Evolutionary conservation across 2,888 invertebrate species (phyloP).

Genomic region (Hydropsyche betteni): DNA sequence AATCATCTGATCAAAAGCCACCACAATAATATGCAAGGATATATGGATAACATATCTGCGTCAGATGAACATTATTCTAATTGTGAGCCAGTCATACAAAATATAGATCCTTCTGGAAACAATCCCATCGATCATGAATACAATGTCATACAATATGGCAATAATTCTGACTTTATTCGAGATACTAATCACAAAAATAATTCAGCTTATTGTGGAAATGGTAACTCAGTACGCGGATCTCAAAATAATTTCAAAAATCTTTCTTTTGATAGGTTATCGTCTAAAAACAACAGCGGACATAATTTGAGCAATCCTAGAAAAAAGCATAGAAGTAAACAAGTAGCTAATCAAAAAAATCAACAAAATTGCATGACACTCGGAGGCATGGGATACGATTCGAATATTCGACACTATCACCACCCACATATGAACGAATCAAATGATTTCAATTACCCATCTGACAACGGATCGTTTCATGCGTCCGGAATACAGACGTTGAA

Average conservation of each 20-base stretch:
- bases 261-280: slow-evolving; percentile 65
- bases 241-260: slow-evolving; percentile 65
- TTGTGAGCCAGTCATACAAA: slow-evolving; percentile 65
- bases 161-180: slow-evolving; percentile 63
- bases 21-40: slow-evolving; percentile 56
- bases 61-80: slow-evolving; percentile 67
- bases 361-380: slow-evolving; percentile 70
- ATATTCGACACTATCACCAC: slow-evolving; percentile 65
- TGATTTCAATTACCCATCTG: slow-evolving; percentile 61
- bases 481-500: slow-evolving; percentile 65
- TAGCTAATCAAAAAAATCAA: slow-evolving; percentile 57
- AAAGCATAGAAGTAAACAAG: slow-evolving; percentile 63
- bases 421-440: slow-evolving; percentile 66
- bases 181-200: slow-evolving; percentile 68
- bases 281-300: slow-evolving; percentile 63
- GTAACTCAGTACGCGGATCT: slow-evolving; percentile 63
- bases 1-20: slow-evolving; percentile 66
- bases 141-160: slow-evolving; percentile 66
- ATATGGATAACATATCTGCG: slow-evolving; percentile 64
- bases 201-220: slow-evolving; percentile 50
- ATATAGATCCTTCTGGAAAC: slow-evolving; percentile 60
- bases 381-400: slow-evolving; percentile 69
- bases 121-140: slow-evolving; percentile 66
- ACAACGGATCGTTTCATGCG: slow-evolving; percentile 65
- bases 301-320: slow-evolving; percentile 60